Percentiles rank a stretch among this genome's conserved stretches.
These are phyloP conservation scores for Emydocephalus ijimae DNA, from an alignment of 2,113 vertebrate species.

Conservation along the genomic window DNA sequence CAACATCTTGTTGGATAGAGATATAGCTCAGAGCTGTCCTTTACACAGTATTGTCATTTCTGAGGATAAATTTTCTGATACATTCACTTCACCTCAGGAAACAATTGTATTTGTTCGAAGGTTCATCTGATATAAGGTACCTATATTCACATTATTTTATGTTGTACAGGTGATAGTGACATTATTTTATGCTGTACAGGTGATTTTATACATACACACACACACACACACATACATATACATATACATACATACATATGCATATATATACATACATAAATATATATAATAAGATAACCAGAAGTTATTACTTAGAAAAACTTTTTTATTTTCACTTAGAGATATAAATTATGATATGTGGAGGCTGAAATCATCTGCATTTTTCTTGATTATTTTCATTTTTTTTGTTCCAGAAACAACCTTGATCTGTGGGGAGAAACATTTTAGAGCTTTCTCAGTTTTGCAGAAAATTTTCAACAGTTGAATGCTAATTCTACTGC, in stretches of 20 bases:
- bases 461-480: slow-evolving; percentile 31
- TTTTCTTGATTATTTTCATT: slow-evolving; percentile 36
- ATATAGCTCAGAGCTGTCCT: neutral
- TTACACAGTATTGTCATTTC: neutral
- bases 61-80: neutral
- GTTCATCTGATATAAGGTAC: neutral
- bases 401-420: slow-evolving; percentile 25
- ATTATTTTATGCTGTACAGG: neutral
- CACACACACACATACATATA: too few species aligned
- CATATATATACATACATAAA: too few species aligned
- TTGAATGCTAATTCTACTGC: neutral
- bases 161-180: neutral
- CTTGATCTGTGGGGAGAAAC: neutral
- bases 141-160: neutral
- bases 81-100: neutral
- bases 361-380: slow-evolving; percentile 6
- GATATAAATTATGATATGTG: neutral
- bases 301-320: slow-evolving; percentile 21
- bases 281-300: neutral
- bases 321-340: slow-evolving; percentile 2
- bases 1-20: neutral
- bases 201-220: too few species aligned
- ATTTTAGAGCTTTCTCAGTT: slow-evolving; percentile 9
- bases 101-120: neutral
- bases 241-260: too few species aligned